Evolutionary conservation across 1,140 invertebrate species (phyloP).

Genomic region (Pseudomyrmex pallidus): DNA sequence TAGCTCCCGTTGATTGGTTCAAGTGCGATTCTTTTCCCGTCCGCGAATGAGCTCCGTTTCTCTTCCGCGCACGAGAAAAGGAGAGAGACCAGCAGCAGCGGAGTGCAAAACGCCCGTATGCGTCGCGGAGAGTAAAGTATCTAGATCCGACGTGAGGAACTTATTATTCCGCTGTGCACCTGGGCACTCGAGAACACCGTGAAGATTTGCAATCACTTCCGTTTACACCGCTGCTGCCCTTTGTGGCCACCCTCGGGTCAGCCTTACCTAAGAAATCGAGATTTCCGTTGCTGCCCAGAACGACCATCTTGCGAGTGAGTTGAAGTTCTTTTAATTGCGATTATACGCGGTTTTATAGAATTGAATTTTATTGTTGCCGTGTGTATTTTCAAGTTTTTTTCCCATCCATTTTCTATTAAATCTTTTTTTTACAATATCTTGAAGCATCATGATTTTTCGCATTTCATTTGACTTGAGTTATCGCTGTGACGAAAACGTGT

Average conservation of each 20-base stretch:
- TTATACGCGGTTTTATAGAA: background rate
- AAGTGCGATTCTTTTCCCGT: conserved; percentile 64
- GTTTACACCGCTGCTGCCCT: conserved; percentile 65
- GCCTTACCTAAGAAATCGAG: conserved; percentile 73
- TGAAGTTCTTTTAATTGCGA: background rate
- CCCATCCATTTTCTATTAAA: background rate
- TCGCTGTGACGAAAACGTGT: background rate
- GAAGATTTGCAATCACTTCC: conserved; percentile 82
- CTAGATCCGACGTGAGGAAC: conserved; percentile 72
- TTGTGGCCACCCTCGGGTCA: conserved; percentile 69
- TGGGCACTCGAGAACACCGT: conserved; percentile 79
- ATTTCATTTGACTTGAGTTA: background rate
- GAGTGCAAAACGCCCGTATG: conserved; percentile 57
- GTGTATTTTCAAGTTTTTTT: background rate
- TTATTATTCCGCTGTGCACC: conserved; percentile 79
- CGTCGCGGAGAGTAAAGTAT: conserved; percentile 70
- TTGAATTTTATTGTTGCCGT: too few species aligned
- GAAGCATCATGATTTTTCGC: background rate
- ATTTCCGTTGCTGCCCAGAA: conserved; percentile 79
- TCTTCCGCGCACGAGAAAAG: conserved; percentile 19
- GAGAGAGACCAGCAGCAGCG: conserved; percentile 50
- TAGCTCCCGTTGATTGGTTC: conserved; percentile 68
- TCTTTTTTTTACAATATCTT: background rate
- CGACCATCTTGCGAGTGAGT: conserved; percentile 59
- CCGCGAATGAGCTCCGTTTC: conserved; percentile 21